Evolutionary conservation across 2,113 vertebrate species (phyloP).

Genomic region (Protobothrops mucrosquamatus): DNA sequence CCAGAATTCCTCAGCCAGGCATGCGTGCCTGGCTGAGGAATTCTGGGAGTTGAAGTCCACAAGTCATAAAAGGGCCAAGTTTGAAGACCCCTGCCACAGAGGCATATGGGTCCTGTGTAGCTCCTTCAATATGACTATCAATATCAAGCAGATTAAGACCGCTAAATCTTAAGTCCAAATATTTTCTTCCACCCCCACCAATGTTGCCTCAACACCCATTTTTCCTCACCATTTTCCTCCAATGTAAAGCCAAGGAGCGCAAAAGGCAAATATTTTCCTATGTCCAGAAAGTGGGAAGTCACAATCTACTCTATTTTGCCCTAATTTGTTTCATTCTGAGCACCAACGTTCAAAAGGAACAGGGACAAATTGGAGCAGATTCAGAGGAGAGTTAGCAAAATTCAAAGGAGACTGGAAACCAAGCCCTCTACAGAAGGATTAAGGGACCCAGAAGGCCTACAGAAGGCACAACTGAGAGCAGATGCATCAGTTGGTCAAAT

Average conservation of each 20-base stretch:
- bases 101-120: not conserved
- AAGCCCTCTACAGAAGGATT: not conserved
- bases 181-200: not conserved
- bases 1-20: too few relatives aligned
- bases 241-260: not conserved
- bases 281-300: not conserved
- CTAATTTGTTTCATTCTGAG: not conserved
- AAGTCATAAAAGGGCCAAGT: too few relatives aligned
- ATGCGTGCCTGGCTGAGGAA: too few relatives aligned
- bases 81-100: not conserved
- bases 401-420: not conserved
- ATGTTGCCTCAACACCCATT: not conserved
- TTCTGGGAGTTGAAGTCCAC: too few relatives aligned
- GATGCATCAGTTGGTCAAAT: not conserved
- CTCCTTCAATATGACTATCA: not conserved
- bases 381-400: not conserved
- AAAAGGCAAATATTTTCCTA: not conserved
- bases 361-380: not conserved
- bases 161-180: not conserved
- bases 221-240: not conserved
- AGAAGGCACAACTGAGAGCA: not conserved
- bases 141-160: not conserved
- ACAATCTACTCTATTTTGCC: not conserved
- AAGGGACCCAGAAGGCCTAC: not conserved
- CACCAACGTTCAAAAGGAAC: not conserved